Percentiles rank a stretch among this genome's conserved stretches.
phyloP scores from a whole-genome alignment of 2,797 vertebrate species.

The Microctenopoma stevenorrisi region DNA sequence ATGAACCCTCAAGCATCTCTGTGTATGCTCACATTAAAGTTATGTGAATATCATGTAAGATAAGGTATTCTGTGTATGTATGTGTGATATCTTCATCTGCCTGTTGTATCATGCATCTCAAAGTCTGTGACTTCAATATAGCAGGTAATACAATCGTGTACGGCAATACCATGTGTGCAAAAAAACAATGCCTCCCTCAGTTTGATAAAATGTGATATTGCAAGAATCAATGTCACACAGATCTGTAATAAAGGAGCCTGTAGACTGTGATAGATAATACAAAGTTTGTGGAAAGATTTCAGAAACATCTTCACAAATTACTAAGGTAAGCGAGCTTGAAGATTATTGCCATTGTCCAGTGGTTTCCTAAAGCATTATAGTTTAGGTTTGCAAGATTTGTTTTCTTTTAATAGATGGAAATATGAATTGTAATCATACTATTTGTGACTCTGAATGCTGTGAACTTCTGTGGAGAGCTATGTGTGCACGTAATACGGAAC shows the following conservation, averaged over 20 bases:
- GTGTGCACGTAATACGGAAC: no score
- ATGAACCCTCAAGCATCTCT: constrained; percentile 29
- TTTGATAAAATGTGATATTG: constrained; percentile 13
- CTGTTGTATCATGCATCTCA: neutral
- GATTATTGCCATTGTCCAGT: neutral
- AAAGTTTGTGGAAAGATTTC: constrained; percentile 2
- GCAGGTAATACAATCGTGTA: constrained; percentile 4
- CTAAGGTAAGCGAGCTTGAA: constrained; percentile 10
- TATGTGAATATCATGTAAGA: neutral
- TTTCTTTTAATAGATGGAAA: no score
- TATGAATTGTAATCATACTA: no score
- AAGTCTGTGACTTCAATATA: neutral
- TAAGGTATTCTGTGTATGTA: neutral
- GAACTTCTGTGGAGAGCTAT: no score
- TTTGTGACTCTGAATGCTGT: no score
- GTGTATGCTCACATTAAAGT: neutral
- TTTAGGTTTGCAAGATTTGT: no score
- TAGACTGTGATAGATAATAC: constrained; percentile 5
- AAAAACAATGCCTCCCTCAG: neutral
- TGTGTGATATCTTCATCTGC: neutral
- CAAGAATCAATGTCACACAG: constrained; percentile 22
- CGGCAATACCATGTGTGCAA: neutral
- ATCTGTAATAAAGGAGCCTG: constrained; percentile 15
- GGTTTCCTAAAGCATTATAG: no score
- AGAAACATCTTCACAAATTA: constrained; percentile 6